Conservation (phyloP, 2,888 invertebrate species). For the Perizoma affinitatum region DNA sequence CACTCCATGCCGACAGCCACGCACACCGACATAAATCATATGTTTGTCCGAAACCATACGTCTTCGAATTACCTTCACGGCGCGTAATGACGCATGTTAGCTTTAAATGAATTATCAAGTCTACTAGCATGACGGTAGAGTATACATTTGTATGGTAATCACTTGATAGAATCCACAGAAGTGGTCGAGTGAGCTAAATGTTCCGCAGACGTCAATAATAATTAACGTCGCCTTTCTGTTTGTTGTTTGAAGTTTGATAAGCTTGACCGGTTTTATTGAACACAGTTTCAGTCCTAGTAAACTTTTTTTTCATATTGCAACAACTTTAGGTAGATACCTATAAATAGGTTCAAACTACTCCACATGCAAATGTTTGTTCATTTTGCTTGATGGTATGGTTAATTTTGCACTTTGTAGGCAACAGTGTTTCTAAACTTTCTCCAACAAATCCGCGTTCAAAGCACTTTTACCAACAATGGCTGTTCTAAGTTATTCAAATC, state of each 20-base stretch:
- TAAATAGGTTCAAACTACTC: too few species aligned
- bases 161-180: constrained; percentile 49
- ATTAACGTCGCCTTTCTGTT: constrained; percentile 65
- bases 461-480: constrained; percentile 18
- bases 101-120: constrained; percentile 40
- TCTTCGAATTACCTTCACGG: constrained; percentile 73
- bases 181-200: constrained; percentile 70
- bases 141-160: constrained; percentile 37
- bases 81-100: constrained; percentile 71
- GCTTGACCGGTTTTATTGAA: constrained; percentile 34
- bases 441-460: constrained; percentile 25
- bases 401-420: neutral
- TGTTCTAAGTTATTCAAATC: constrained; percentile 22
- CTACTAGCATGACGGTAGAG: constrained; percentile 16
- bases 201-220: constrained; percentile 65
- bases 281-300: constrained; percentile 24
- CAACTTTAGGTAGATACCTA: too few species aligned
- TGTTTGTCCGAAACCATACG: constrained; percentile 75
- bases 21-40: constrained; percentile 72
- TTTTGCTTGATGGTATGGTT: too few species aligned
- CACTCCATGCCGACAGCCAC: constrained; percentile 42
- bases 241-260: constrained; percentile 59
- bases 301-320: constrained; percentile 1
- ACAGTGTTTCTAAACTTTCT: constrained; percentile 21
- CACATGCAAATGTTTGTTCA: too few species aligned